These are phyloP conservation scores for Corynorhinus townsendii DNA, from an alignment of 2,113 vertebrate species.

Conservation along the genomic window DNA sequence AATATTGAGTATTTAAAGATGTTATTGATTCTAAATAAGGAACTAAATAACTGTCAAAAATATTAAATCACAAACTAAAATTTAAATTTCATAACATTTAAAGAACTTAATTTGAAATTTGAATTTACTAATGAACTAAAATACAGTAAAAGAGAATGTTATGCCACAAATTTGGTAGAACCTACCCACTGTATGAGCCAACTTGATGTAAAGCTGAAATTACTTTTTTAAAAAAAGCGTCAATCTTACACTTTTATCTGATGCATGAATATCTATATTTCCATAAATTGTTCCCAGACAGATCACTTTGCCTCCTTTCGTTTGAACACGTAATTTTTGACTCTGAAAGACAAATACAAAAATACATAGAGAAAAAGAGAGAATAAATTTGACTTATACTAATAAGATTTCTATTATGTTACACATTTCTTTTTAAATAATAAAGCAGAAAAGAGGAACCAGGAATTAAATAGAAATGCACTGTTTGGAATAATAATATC, in stretches of 20 bases:
- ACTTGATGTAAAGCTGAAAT: background rate
- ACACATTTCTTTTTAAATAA: slow-evolving; percentile 6
- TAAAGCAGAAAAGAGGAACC: background rate
- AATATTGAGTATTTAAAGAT: background rate
- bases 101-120: background rate
- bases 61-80: slow-evolving; percentile 48
- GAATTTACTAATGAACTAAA: slow-evolving; percentile 31
- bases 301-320: slow-evolving; percentile 88
- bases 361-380: slow-evolving; percentile 21
- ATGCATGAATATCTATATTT: slow-evolving; percentile 87
- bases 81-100: slow-evolving; percentile 34
- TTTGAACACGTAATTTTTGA: slow-evolving; percentile 86
- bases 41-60: slow-evolving; percentile 25
- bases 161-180: background rate
- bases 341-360: slow-evolving; percentile 79
- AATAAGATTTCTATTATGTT: background rate
- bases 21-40: slow-evolving; percentile 12
- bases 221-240: slow-evolving; percentile 27
- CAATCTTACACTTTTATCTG: slow-evolving; percentile 85
- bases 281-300: slow-evolving; percentile 91
- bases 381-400: background rate
- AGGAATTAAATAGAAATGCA: background rate
- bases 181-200: background rate
- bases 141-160: slow-evolving; percentile 3
- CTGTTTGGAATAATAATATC: background rate